phyloP scores from a whole-genome alignment of 2,888 invertebrate genomes.

The Eilema sororculum region DNA sequence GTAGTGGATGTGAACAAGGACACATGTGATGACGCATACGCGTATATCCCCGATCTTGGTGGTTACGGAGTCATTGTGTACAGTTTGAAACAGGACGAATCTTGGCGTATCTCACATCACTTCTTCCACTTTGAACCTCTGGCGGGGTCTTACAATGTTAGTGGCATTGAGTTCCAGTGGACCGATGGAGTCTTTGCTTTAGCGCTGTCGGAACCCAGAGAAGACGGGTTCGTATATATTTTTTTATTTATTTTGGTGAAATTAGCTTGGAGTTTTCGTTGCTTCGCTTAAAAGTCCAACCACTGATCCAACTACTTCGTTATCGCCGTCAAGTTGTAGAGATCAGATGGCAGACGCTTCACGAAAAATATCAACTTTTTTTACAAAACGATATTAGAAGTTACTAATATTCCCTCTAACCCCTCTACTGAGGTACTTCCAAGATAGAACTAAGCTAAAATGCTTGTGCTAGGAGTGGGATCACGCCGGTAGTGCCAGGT shows the following conservation, averaged over 20 bases:
- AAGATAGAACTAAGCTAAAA: too few species aligned
- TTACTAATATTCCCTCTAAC: too few species aligned
- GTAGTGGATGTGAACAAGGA: slow-evolving; percentile 90
- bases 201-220: slow-evolving; percentile 88
- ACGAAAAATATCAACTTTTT: too few species aligned
- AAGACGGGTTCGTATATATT: slow-evolving; percentile 82
- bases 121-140: slow-evolving; percentile 95
- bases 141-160: slow-evolving; percentile 91
- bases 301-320: too few species aligned
- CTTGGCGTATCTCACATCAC: slow-evolving; percentile 93
- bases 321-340: too few species aligned
- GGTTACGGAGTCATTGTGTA: slow-evolving; percentile 93
- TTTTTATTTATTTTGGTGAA: neutral
- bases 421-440: too few species aligned
- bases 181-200: slow-evolving; percentile 93
- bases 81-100: slow-evolving; percentile 90
- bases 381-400: too few species aligned
- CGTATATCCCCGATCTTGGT: slow-evolving; percentile 92
- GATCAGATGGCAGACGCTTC: too few species aligned
- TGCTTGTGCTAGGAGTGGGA: too few species aligned
- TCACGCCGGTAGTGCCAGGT: too few species aligned
- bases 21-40: slow-evolving; percentile 92
- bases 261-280: neutral
- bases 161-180: slow-evolving; percentile 94
- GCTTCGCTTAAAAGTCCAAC: neutral